Conservation (phyloP, 2,888 invertebrate genomes). For the Amphimallon solstitiale region DNA sequence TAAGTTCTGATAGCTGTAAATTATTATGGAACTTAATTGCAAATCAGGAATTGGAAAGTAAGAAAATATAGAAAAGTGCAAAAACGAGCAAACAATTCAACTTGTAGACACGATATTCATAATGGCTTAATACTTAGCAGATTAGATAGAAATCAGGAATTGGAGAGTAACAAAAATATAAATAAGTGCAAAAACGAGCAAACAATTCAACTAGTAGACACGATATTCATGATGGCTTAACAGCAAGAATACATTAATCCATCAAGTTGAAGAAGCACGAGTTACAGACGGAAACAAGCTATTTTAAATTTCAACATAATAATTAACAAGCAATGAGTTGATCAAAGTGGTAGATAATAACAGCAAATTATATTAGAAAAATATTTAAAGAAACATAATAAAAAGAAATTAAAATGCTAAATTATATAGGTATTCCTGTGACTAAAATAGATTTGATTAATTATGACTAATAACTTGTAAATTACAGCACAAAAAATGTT, state of each 20-base stretch:
- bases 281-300: conserved; percentile 9
- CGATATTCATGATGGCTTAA: not conserved
- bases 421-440: not conserved
- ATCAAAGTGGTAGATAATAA: conserved; percentile 7
- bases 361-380: conserved; percentile 6
- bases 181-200: not conserved
- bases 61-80: not conserved
- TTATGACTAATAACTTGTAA: conserved; percentile 3
- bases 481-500: not conserved
- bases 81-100: conserved; percentile 7
- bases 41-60: too few relatives aligned
- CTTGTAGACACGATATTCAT: not conserved
- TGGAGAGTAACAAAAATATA: too few relatives aligned
- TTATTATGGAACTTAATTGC: too few relatives aligned
- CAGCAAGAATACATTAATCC: conserved; percentile 20
- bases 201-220: conserved; percentile 11
- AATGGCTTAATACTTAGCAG: conserved; percentile 4
- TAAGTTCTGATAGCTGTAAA: too few relatives aligned
- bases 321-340: conserved; percentile 23
- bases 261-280: not conserved
- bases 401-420: not conserved
- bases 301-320: conserved; percentile 21
- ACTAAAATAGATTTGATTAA: conserved; percentile 13
- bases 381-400: not conserved
- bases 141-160: too few relatives aligned